Base-by-base conservation (phyloP, 2,797 vertebrate species). In the Eurystomus glaucurus region DNA sequence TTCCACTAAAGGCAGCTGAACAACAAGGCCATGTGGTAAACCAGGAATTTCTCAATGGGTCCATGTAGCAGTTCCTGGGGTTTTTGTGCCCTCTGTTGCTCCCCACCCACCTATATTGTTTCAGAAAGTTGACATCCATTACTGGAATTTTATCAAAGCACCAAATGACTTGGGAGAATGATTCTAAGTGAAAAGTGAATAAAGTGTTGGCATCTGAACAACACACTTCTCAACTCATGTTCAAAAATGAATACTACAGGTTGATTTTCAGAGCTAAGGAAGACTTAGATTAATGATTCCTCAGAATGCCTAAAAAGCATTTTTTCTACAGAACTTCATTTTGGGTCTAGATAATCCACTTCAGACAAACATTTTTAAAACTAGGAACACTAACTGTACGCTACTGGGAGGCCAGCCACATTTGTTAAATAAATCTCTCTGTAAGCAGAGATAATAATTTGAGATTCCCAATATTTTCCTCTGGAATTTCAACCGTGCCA, bases 31-130 rank as follows among this genome's bases (percentile, higher is more conserved):
- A 16, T 9, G 25, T 16, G 31, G 28, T 15, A 1, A 14, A 57
- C 57, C 16, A 54, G 16, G 39, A 77, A 74, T 26, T 85, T 60
- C 55, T 51, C 39, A 13, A 22, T 3, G 20, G 19, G 26, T 77
- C 48, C 54, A 61, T 0, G 0, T 6, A 43, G 20, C 20, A 71
- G 28, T 52, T 77, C 29, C 37, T 25, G 14, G 11, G 0, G 0
- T 15, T 21, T 37, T 45, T 41, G 12, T 17, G 33, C 29, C 5
- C 39, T 26, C 16, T 75, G 18, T 25, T 28, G 33, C 41, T 45
- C 26, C 21, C 18, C 14, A 31, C 8, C 6, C 26, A n/a, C 14
- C 46, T 46, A 18, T 3, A 69, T 46, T 18, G 16, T 22, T 81
- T 71, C 55, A 29, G 33, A 85, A 89, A 71, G 29, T 46, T 62